Evolutionary conservation across 2,888 invertebrate species (phyloP), one percentile per base, ranked within the genome.

Genomic region (Phaonia tiefii): DNA sequence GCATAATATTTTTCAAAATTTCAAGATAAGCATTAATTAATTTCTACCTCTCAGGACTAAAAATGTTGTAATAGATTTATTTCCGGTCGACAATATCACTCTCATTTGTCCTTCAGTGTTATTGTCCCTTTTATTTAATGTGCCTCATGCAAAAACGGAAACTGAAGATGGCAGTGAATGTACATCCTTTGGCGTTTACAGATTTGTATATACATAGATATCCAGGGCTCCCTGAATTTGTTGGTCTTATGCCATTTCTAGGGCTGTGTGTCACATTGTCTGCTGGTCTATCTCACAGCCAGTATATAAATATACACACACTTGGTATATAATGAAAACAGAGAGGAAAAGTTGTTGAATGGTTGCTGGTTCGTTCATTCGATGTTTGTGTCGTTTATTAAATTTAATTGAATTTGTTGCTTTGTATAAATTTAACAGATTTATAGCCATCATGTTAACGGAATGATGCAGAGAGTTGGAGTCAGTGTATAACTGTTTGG

Each of bases 351-450:
- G n/a, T n/a, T n/a, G n/a, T n/a, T 31, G 31, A 22, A 49, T 20
- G 46, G 5, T 49, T 17, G 7, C 49, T 49, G 49, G 31, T 31
- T 31, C 31, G 8, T 31, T 31, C 4, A 5, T 31, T 3, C 31
- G 31, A 31, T 20, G 31, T 42, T 56, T 25, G 54, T 66, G 44
- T 26, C 58, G 58, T 70, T 70, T 70, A 70, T 63, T 65, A 49
- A 49, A 2, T 69, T 63, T 65, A 78, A 78, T 69, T 73, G 67
- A 37, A 69, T 73, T 63, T 73, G 22, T 73, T 69, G 15, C 54
- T 69, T 49, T 60, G 15, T 17, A 51, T 20, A 77, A 72, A 60
- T 72, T 60, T 60, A 60, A 49, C 72, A 66, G 49, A 77, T 67
- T 72, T 72, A 60, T 54, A 51, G 42, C 58, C 58, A 42, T 49